Conservation (phyloP, 2,113 vertebrate species). For the Callocephalon fimbriatum region DNA sequence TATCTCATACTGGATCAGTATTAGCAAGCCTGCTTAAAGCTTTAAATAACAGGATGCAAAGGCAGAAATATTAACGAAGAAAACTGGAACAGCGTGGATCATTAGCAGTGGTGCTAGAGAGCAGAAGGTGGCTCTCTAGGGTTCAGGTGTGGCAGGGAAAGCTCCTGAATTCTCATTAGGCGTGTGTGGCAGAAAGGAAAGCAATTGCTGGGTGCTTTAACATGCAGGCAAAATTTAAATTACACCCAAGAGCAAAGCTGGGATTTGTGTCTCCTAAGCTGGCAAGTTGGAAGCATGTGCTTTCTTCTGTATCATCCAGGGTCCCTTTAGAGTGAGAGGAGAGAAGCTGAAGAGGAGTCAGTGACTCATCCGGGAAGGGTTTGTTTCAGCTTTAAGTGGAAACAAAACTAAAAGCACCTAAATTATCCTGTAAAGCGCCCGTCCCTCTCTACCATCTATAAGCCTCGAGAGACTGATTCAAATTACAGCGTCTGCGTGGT, state of each 20-base stretch:
- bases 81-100: neutral
- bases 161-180: neutral
- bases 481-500: neutral
- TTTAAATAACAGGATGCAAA: neutral
- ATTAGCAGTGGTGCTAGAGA: neutral
- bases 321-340: neutral
- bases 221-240: neutral
- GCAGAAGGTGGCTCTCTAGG: neutral
- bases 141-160: neutral
- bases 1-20: neutral
- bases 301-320: neutral
- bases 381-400: neutral
- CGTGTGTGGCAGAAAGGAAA: neutral
- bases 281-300: neutral
- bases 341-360: neutral
- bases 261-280: neutral
- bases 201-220: neutral
- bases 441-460: neutral
- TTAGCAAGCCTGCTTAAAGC: neutral
- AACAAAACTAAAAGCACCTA: neutral
- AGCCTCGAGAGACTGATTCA: neutral
- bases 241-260: neutral
- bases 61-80: neutral
- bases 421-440: fast-evolving
- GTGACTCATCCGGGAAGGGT: neutral